A percentile compares a stretch with the other conserved stretches of the same genome.
Evolutionary conservation across 2,113 vertebrate genomes (phyloP).

Genomic region (Sphyrna mokarran): DNA sequence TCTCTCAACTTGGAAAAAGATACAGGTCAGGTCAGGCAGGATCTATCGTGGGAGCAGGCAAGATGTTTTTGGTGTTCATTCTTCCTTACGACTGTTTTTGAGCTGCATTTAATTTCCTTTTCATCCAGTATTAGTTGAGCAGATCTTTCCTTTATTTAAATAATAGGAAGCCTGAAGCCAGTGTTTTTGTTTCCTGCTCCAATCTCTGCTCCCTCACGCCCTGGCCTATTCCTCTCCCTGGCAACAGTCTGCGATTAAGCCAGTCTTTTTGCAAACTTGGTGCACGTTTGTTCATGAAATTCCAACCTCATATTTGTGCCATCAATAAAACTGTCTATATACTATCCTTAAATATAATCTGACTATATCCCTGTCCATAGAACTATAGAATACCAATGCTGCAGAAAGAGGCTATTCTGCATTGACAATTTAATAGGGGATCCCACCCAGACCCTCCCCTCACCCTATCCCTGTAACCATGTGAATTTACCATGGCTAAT

Average conservation of each 20-base stretch:
- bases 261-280: not conserved
- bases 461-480: no score
- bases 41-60: not conserved
- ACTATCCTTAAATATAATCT: no score
- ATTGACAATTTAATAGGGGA: no score
- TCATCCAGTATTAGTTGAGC: not conserved
- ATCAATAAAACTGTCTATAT: not conserved
- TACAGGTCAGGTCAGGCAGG: not conserved
- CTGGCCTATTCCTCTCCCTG: not conserved
- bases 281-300: not conserved
- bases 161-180: not conserved
- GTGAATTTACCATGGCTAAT: no score
- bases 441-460: no score
- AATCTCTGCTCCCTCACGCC: not conserved
- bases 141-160: not conserved
- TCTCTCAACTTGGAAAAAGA: not conserved
- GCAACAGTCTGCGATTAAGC: not conserved
- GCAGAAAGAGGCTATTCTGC: no score
- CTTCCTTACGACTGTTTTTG: not conserved
- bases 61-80: not conserved
- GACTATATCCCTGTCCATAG: no score
- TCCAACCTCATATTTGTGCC: not conserved
- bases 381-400: no score
- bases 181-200: not conserved
- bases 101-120: not conserved